phyloP scores from a whole-genome alignment of 2,888 invertebrate species.

The Oligia fasciuncula region DNA sequence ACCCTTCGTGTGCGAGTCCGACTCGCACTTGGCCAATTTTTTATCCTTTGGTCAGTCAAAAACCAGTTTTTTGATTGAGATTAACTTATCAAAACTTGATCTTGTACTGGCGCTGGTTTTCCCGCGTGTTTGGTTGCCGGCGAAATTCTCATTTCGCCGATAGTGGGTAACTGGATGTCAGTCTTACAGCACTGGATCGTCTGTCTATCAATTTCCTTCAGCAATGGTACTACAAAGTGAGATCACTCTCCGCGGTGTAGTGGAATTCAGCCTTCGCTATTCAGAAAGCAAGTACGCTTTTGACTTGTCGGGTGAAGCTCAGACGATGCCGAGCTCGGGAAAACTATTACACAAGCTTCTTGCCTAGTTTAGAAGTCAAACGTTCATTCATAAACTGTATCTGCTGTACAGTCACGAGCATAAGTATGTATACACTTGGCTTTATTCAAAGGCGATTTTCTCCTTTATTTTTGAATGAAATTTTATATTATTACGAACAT shows the following conservation, averaged over 20 bases:
- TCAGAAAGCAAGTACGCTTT: neutral
- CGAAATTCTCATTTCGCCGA: neutral
- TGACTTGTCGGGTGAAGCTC: neutral
- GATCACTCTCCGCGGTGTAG: neutral
- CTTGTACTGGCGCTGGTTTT: neutral
- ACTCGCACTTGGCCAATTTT: too few relatives aligned
- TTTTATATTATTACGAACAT: too few relatives aligned
- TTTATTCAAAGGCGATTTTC: too few relatives aligned
- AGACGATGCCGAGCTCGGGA: neutral
- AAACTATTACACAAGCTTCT: too few relatives aligned
- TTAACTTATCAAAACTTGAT: neutral
- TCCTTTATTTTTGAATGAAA: too few relatives aligned
- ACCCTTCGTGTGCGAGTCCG: too few relatives aligned
- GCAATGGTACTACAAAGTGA: too few relatives aligned
- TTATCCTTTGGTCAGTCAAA: neutral
- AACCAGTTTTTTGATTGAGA: neutral
- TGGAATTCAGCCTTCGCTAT: neutral
- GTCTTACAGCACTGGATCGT: neutral
- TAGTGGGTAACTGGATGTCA: neutral
- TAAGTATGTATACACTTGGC: too few relatives aligned
- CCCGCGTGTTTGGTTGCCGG: neutral
- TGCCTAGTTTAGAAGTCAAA: too few relatives aligned
- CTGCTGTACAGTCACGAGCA: too few relatives aligned
- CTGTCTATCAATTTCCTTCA: neutral
- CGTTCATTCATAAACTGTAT: too few relatives aligned